These are phyloP conservation scores for Blastomussa wellsi DNA, from an alignment of 92 coral and sea anemone genomes.

Conservation along the genomic window DNA sequence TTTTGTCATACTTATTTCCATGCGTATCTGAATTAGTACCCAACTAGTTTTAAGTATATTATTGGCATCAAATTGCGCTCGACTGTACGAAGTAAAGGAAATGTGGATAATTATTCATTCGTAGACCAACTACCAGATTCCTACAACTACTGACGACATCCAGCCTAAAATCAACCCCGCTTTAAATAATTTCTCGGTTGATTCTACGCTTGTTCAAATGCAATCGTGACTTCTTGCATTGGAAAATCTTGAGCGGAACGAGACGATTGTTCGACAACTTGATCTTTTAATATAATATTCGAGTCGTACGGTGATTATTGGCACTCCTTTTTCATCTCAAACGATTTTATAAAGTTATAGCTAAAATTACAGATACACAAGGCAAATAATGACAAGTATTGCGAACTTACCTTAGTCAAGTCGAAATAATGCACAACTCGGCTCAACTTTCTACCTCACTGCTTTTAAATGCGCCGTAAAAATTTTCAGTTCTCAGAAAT, in stretches of 20 bases:
- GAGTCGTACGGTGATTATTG: neutral
- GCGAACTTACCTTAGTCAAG: slow-evolving; percentile 6
- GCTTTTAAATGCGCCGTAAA: neutral
- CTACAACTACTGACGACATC: too few relatives aligned
- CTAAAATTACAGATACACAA: neutral
- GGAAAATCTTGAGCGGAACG: neutral
- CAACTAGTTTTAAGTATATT: neutral
- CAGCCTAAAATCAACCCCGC: too few relatives aligned
- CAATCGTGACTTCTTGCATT: neutral
- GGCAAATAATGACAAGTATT: neutral
- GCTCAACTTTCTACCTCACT: neutral
- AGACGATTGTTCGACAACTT: neutral
- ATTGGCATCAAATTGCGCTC: neutral
- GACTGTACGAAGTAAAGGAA: neutral
- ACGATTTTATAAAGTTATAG: neutral
- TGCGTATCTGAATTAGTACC: neutral
- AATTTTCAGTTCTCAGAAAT: neutral
- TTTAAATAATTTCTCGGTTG: neutral
- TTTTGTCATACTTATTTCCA: neutral
- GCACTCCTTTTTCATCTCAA: neutral
- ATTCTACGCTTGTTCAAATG: neutral
- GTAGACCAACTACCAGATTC: too few relatives aligned
- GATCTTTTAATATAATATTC: neutral
- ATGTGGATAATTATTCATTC: neutral
- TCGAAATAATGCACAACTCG: slow-evolving; percentile 1